These are phyloP conservation scores for Tenthredo distinguenda DNA, from an alignment of 2,888 invertebrate species.

Conservation along the genomic window DNA sequence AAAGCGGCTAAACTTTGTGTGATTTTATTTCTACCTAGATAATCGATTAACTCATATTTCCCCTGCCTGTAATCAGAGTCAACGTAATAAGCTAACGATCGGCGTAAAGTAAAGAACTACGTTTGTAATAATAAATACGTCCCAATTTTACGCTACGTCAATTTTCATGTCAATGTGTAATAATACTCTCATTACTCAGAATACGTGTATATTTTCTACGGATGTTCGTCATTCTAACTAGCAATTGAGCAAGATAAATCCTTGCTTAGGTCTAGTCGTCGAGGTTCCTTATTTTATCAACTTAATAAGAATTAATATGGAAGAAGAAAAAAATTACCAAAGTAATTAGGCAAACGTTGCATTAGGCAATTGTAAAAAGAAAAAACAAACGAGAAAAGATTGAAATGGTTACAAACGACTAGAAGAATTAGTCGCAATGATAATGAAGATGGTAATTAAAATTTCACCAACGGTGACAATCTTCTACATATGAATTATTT, in stretches of 20 bases:
- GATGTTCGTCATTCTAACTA: conserved; percentile 51
- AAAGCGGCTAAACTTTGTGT: not conserved
- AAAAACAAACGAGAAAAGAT: not conserved
- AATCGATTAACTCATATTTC: not conserved
- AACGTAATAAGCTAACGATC: not conserved
- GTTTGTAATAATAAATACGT: conserved; percentile 53
- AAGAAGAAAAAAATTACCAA: not conserved
- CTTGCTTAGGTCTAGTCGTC: conserved; percentile 2
- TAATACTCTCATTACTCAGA: conserved; percentile 63
- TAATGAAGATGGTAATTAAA: not conserved
- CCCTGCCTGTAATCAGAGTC: conserved; percentile 1
- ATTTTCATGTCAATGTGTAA: conserved; percentile 72
- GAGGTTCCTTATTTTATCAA: conserved; percentile 27
- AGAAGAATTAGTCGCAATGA: not conserved
- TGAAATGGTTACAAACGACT: not conserved
- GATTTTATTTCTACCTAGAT: not conserved
- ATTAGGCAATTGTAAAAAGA: not conserved
- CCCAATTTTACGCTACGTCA: conserved; percentile 68
- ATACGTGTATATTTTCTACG: conserved; percentile 68
- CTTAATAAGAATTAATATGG: not conserved
- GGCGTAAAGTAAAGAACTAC: not conserved
- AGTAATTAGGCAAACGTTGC: not conserved
- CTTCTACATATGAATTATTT: not conserved
- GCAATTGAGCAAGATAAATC: not conserved
- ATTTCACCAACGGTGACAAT: conserved; percentile 17